These are phyloP conservation scores for Denticeps clupeoides DNA, from an alignment of 2,797 vertebrate genomes.

Conservation along the genomic window DNA sequence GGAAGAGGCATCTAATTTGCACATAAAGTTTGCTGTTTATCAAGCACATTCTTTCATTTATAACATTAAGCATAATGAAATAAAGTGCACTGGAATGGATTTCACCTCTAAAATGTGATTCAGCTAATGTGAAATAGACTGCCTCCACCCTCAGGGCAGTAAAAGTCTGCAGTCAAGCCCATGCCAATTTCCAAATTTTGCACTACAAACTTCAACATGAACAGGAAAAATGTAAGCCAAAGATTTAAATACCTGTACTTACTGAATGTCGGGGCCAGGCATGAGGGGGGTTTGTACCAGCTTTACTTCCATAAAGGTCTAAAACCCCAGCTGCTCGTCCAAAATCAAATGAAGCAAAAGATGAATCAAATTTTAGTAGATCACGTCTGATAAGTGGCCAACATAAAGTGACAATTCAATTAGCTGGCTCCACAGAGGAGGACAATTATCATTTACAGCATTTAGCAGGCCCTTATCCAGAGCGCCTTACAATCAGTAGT, in stretches of 20 bases:
- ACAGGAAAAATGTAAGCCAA: too few relatives aligned
- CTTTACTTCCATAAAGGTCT: background rate
- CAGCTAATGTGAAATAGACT: constrained; percentile 22
- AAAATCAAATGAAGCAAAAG: background rate
- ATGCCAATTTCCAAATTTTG: too few relatives aligned
- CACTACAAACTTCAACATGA: too few relatives aligned
- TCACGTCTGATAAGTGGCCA: background rate
- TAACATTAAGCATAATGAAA: constrained; percentile 33
- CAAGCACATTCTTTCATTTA: constrained; percentile 31
- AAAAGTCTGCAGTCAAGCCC: constrained; percentile 8
- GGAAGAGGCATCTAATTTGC: too few relatives aligned
- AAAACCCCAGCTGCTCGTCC: constrained; percentile 3
- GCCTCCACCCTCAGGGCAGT: constrained; percentile 5
- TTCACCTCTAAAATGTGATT: constrained; percentile 22
- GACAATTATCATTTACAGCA: too few relatives aligned
- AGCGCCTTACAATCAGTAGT: too few relatives aligned
- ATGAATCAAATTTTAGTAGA: background rate
- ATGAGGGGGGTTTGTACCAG: background rate
- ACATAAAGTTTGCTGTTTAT: constrained; percentile 26
- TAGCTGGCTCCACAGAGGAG: too few relatives aligned
- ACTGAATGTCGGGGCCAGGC: too few relatives aligned
- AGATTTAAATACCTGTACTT: too few relatives aligned
- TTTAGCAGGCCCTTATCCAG: too few relatives aligned
- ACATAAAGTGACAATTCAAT: background rate
- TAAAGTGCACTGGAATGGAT: constrained; percentile 25